These are phyloP conservation scores for Choreutis nemorana DNA, from an alignment of 2,888 invertebrate species.

Conservation along the genomic window DNA sequence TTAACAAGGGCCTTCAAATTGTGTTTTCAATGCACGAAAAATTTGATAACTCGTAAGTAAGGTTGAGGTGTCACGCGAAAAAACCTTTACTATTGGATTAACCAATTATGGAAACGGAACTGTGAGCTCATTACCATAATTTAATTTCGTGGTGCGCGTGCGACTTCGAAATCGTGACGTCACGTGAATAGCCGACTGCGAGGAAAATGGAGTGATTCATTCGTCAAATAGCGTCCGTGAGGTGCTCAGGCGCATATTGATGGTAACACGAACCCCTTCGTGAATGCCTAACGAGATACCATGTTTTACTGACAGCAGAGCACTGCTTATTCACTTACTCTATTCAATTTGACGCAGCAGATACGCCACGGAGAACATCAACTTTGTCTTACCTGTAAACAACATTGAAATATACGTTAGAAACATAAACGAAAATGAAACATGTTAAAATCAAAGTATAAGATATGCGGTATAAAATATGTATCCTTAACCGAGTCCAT, in stretches of 20 bases:
- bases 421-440: neutral
- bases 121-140: conserved; percentile 33
- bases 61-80: no score
- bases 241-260: conserved; percentile 58
- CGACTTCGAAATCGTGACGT: conserved; percentile 56
- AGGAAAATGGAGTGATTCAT: conserved; percentile 52
- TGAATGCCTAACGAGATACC: conserved; percentile 38
- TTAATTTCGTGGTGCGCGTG: conserved; percentile 50
- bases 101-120: conserved; percentile 35
- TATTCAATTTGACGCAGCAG: conserved; percentile 15
- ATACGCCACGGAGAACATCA: conserved; percentile 18
- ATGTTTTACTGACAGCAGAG: conserved; percentile 33
- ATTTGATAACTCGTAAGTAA: no score
- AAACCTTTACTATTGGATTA: conserved; percentile 3
- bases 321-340: conserved; percentile 12
- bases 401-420: no score
- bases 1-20: no score
- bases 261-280: conserved; percentile 34
- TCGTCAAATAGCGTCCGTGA: conserved; percentile 47
- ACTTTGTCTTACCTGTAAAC: conserved; percentile 6
- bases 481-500: no score
- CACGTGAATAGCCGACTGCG: conserved; percentile 33
- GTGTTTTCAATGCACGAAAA: no score
- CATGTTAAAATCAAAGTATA: no score
- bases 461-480: no score